These are phyloP conservation scores for Drosophila arizonae DNA, from an alignment of 1,140 invertebrate species.

Conservation along the genomic window DNA sequence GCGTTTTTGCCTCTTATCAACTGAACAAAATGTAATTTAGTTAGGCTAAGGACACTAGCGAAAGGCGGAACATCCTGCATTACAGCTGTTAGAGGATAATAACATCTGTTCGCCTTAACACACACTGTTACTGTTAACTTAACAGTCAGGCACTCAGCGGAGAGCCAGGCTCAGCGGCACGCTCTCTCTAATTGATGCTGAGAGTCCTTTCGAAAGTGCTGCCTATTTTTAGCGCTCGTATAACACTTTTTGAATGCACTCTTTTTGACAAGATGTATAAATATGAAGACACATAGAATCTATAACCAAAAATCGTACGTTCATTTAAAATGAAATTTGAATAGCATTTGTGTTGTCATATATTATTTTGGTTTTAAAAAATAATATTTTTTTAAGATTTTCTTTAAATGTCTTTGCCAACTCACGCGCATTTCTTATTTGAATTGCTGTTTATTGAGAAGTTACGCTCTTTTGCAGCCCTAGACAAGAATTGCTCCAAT, in stretches of 20 bases:
- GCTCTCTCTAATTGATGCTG: constrained; percentile 1
- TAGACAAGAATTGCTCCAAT: background rate
- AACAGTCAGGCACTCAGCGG: constrained; percentile 14
- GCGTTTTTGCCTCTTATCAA: background rate
- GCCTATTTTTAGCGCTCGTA: constrained; percentile 27
- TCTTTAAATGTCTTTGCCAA: no score
- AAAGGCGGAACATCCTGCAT: constrained; percentile 21
- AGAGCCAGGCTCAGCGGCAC: background rate
- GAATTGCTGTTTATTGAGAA: background rate
- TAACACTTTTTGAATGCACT: constrained; percentile 32
- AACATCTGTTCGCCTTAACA: constrained; percentile 25
- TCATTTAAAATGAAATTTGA: no score
- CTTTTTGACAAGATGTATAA: no score
- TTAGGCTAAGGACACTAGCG: background rate
- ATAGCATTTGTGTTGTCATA: no score
- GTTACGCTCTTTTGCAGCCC: background rate
- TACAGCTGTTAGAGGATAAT: constrained; percentile 42
- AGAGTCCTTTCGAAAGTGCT: constrained; percentile 25
- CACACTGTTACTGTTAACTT: constrained; percentile 26
- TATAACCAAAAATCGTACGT: no score
- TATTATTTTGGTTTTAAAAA: no score
- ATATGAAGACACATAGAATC: no score
- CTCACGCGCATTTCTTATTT: background rate
- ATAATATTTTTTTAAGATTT: no score
- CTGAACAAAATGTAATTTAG: background rate